A percentile compares a stretch with the other conserved stretches of the same genome.
Conservation (phyloP, 2,888 invertebrate species). For the Eupithecia centaureata region DNA sequence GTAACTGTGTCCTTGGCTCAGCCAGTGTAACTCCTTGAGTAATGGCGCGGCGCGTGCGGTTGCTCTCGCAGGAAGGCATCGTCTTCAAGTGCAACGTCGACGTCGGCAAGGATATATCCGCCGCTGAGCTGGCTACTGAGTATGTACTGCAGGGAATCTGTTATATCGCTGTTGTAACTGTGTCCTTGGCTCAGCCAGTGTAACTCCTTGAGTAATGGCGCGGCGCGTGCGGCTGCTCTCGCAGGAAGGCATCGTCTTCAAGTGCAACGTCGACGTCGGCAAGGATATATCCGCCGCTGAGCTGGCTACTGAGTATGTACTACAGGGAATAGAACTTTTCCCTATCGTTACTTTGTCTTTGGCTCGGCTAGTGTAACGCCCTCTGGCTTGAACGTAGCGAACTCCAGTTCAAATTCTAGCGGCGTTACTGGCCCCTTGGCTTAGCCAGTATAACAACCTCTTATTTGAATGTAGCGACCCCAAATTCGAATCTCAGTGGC, state of each 20-base stretch:
- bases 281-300: conserved; percentile 93
- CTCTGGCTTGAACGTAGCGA: background rate
- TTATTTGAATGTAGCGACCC: too few species aligned
- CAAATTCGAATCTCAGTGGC: too few species aligned
- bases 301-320: conserved; percentile 85
- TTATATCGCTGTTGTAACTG: background rate
- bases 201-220: too few species aligned
- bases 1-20: too few species aligned
- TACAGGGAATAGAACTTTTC: too few species aligned
- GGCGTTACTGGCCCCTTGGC: too few species aligned
- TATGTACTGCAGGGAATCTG: too few species aligned
- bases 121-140: conserved; percentile 86
- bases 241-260: conserved; percentile 95
- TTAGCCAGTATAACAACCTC: too few species aligned
- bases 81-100: conserved; percentile 94
- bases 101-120: conserved; percentile 95
- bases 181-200: too few species aligned
- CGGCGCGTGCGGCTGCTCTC: conserved; percentile 93
- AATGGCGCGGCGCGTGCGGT: conserved; percentile 93
- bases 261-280: conserved; percentile 95
- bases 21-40: too few species aligned
- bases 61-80: conserved; percentile 95
- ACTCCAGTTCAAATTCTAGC: background rate
- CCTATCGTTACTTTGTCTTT: too few species aligned
- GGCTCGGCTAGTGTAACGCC: background rate